Evolutionary conservation across 2,888 invertebrate species (phyloP).

Genomic region (Lepidochrysops patricia): DNA sequence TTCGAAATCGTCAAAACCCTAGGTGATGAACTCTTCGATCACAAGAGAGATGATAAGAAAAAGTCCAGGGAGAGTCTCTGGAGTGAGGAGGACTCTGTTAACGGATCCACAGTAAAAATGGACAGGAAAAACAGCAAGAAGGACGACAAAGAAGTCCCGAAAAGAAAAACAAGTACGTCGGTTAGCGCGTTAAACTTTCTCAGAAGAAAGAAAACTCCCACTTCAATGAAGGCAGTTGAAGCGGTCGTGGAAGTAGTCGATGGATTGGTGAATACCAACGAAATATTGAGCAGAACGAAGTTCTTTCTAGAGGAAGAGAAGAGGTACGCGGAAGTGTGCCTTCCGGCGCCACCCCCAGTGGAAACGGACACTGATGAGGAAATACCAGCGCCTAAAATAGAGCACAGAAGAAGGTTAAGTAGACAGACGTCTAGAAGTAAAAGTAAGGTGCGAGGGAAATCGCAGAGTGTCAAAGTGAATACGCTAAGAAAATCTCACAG

Average conservation of each 20-base stretch:
- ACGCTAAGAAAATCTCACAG: slow-evolving; percentile 63
- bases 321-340: slow-evolving; percentile 42
- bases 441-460: slow-evolving; percentile 63
- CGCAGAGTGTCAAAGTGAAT: slow-evolving; percentile 60
- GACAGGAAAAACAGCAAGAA: slow-evolving; percentile 61
- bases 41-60: slow-evolving; percentile 56
- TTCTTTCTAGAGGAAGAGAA: slow-evolving; percentile 61
- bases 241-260: slow-evolving; percentile 51
- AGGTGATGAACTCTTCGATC: slow-evolving; percentile 66
- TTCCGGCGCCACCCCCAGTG: slow-evolving; percentile 33
- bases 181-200: slow-evolving; percentile 62
- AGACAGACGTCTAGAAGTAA: slow-evolving; percentile 65
- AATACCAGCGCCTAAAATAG: slow-evolving; percentile 47
- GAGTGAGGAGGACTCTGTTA: slow-evolving; percentile 66
- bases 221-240: slow-evolving; percentile 52
- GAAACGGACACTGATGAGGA: slow-evolving; percentile 63
- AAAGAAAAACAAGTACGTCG: slow-evolving; percentile 60
- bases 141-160: slow-evolving; percentile 54
- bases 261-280: slow-evolving; percentile 42
- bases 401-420: slow-evolving; percentile 59
- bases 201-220: slow-evolving; percentile 58
- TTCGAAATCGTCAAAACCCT: slow-evolving; percentile 61
- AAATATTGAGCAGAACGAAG: slow-evolving; percentile 53
- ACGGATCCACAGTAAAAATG: slow-evolving; percentile 51
- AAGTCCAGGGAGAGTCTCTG: slow-evolving; percentile 67